These are phyloP conservation scores for Tridacna crocea DNA, from an alignment of 2,888 invertebrate species.

Conservation along the genomic window DNA sequence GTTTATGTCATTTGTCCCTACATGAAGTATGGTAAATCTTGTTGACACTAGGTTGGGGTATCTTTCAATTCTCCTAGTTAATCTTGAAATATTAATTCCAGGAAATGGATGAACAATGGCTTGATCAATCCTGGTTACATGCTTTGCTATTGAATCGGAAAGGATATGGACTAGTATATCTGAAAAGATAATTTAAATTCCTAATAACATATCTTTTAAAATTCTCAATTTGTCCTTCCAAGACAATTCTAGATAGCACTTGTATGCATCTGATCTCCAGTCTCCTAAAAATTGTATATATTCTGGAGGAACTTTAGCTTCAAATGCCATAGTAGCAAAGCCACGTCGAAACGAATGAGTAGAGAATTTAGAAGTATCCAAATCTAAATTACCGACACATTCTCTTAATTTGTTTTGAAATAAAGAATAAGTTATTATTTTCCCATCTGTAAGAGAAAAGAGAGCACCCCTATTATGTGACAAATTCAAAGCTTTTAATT, in stretches of 20 bases:
- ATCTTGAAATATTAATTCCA: background rate
- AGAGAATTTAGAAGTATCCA: background rate
- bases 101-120: background rate
- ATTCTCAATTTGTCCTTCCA: too few relatives aligned
- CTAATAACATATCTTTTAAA: background rate
- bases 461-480: background rate
- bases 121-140: background rate
- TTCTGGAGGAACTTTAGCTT: background rate
- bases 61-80: background rate
- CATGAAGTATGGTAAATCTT: background rate
- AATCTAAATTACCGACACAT: background rate
- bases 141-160: constrained; percentile 13
- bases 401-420: background rate
- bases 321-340: background rate
- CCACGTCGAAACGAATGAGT: too few relatives aligned
- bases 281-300: background rate
- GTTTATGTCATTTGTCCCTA: background rate
- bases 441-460: background rate
- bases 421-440: background rate
- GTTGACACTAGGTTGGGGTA: background rate
- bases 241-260: too few relatives aligned
- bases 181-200: background rate
- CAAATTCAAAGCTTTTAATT: background rate
- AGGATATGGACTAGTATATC: background rate
- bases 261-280: background rate